Evolutionary conservation across 1,140 invertebrate species (phyloP).

Genomic region (Euborellia annulipes): DNA sequence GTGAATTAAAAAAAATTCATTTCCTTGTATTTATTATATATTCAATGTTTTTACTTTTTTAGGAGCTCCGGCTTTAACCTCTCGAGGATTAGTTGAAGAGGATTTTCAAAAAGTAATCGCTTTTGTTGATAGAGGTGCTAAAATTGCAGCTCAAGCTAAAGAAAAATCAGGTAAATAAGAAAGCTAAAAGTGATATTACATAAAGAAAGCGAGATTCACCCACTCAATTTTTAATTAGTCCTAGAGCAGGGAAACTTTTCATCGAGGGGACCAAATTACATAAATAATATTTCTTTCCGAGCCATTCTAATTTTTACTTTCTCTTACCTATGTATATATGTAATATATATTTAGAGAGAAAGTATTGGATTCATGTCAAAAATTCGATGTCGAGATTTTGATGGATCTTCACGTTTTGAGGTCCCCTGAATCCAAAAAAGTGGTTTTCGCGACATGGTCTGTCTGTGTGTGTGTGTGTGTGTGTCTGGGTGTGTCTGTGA

Average conservation of each 20-base stretch:
- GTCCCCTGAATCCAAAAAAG: too few species aligned
- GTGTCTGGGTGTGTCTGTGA: too few species aligned
- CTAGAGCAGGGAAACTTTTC: neutral
- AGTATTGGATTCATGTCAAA: too few species aligned
- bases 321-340: too few species aligned
- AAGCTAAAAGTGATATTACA: too few species aligned
- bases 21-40: neutral
- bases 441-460: too few species aligned
- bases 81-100: slow-evolving; percentile 37
- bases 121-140: slow-evolving; percentile 38
- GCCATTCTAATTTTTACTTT: too few species aligned
- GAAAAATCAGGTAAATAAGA: slow-evolving; percentile 21
- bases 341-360: too few species aligned
- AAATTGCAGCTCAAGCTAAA: slow-evolving; percentile 27
- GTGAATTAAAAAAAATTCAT: slow-evolving; percentile 16
- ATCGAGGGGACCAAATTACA: neutral
- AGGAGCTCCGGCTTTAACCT: slow-evolving; percentile 43
- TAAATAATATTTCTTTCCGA: neutral
- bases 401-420: too few species aligned
- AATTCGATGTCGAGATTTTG: too few species aligned
- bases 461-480: too few species aligned
- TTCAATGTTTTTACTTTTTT: slow-evolving; percentile 7
- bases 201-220: too few species aligned
- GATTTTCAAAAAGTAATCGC: slow-evolving; percentile 43
- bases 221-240: neutral